Evolutionary conservation across 2,797 vertebrate species (phyloP).

Genomic region (Pangasius mekongensis): DNA sequence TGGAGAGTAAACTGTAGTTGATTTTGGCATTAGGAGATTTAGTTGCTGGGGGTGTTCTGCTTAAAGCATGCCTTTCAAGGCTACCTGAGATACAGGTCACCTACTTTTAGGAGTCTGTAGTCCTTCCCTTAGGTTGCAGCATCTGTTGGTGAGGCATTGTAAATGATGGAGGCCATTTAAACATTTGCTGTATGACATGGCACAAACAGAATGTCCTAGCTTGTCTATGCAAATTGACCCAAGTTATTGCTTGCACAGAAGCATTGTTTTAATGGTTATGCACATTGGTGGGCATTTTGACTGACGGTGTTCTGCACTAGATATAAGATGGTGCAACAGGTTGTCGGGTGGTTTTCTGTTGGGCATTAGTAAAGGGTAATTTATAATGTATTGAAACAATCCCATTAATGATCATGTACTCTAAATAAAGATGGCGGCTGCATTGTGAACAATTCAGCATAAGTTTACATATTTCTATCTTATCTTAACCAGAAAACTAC

Average conservation of each 20-base stretch:
- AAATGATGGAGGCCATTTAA: slow-evolving; percentile 8
- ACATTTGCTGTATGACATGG: not conserved
- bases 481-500: not conserved
- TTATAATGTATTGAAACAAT: not conserved
- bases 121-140: slow-evolving; percentile 11
- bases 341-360: not conserved
- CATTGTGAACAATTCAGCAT: not conserved
- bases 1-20: not conserved
- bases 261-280: not conserved
- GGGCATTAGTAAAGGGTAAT: not conserved
- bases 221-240: not conserved
- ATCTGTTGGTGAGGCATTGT: not conserved
- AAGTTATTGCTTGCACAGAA: not conserved
- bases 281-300: not conserved
- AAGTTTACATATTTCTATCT: not conserved
- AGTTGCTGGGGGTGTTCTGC: slow-evolving; percentile 25
- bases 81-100: slow-evolving; percentile 53
- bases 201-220: not conserved
- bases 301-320: too few relatives aligned
- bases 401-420: too few relatives aligned
- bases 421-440: not conserved
- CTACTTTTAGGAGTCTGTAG: slow-evolving; percentile 52
- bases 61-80: slow-evolving; percentile 24
- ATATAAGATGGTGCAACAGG: not conserved
- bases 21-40: slow-evolving; percentile 24